Evolutionary conservation across 2,888 invertebrate genomes (phyloP).

Genomic region (Calameuta filiformis): DNA sequence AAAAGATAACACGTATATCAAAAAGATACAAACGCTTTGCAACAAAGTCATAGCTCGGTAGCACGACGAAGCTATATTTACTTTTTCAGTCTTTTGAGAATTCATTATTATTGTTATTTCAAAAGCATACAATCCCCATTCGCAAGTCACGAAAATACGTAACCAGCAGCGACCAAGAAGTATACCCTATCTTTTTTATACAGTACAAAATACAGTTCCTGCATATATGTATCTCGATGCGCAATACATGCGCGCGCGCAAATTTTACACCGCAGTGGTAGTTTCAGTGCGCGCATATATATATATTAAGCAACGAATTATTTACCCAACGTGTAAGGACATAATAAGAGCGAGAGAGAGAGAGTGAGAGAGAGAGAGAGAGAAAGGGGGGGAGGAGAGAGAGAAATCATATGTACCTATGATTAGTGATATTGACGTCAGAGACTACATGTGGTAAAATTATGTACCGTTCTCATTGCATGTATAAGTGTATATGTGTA

Average conservation of each 20-base stretch:
- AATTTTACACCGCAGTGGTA: constrained; percentile 11
- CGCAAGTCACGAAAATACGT: constrained; percentile 23
- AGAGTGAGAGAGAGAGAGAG: neutral
- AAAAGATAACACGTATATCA: too few relatives aligned
- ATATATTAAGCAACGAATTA: constrained; percentile 56
- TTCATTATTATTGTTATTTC: neutral
- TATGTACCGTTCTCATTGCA: constrained; percentile 19
- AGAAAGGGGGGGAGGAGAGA: constrained; percentile 39
- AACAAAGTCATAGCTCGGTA: too few relatives aligned
- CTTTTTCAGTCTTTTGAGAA: neutral
- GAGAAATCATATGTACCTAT: neutral
- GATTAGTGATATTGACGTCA: neutral
- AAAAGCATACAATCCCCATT: too few relatives aligned
- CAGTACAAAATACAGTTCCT: constrained; percentile 65
- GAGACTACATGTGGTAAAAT: neutral
- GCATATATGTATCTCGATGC: constrained; percentile 33
- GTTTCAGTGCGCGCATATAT: constrained; percentile 38
- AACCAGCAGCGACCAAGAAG: constrained; percentile 53
- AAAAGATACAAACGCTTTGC: too few relatives aligned
- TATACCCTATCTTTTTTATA: constrained; percentile 61
- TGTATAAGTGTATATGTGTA: constrained; percentile 50
- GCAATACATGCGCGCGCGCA: neutral
- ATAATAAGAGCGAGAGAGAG: constrained; percentile 44
- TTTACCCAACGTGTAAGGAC: constrained; percentile 55
- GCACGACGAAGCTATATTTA: too few relatives aligned